phyloP scores from a whole-genome alignment of 2,797 vertebrate species.

The Lagorchestes hirsutus region DNA sequence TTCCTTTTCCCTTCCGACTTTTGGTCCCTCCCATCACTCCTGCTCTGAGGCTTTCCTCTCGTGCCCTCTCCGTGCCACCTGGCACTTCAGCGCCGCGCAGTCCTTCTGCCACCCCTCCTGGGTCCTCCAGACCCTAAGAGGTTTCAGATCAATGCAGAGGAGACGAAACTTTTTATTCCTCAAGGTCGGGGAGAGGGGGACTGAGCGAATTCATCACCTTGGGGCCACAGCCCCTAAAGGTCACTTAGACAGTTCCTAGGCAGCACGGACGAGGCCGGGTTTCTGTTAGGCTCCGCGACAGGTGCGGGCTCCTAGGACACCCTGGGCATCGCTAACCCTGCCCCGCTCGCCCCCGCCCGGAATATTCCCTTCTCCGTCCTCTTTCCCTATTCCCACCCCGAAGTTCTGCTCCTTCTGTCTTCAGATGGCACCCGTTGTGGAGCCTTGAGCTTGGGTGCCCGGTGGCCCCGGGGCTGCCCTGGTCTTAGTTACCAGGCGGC shows the following conservation, averaged over 20 bases:
- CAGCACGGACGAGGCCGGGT: not conserved
- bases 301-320: not conserved
- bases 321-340: not conserved
- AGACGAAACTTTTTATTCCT: not conserved
- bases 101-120: not conserved
- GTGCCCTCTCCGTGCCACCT: not conserved
- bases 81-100: not conserved
- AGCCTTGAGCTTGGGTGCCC: constrained; percentile 56
- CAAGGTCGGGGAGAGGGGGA: not conserved
- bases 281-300: not conserved
- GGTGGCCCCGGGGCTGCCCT: constrained; percentile 59
- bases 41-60: not conserved
- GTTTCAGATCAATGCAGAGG: not conserved
- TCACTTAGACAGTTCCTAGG: not conserved
- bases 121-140: not conserved
- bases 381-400: not conserved
- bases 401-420: no score
- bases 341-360: not conserved
- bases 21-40: not conserved
- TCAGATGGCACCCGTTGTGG: constrained; percentile 40
- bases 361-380: not conserved
- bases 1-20: not conserved
- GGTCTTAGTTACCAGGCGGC: constrained; percentile 21
- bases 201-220: not conserved
- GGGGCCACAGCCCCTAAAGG: not conserved